Base-by-base conservation (phyloP, 2,888 invertebrate genomes). In the Anthoptus insignis region DNA sequence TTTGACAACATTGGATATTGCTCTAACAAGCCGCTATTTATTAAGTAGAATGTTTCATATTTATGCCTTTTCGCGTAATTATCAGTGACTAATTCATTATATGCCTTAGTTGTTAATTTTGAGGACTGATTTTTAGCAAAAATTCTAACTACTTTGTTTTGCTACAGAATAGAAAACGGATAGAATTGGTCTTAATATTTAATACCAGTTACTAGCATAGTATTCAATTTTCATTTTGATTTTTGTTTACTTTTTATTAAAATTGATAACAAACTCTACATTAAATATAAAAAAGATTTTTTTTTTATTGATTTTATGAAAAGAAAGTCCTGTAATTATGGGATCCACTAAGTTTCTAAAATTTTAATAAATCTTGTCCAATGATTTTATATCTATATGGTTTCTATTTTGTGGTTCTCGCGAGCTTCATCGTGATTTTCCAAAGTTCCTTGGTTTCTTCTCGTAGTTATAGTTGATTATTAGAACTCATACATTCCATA, bases 361-460 rank as follows among this genome's bases (percentile, higher is more conserved):
- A n/a, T n/a, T n/a, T n/a, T n/a, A n/a, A n/a, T n/a, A n/a, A n/a
- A n/a, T n/a, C n/a, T n/a, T 21, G 9, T 27, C 8, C 14, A 4
- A 4, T 16, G 19, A 34, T n/a, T 37, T 29, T 13, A 24, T 9
- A 11, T 54, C 53, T 53, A 22, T 32, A 45, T 53, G 22, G 21
- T 53, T 14, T 53, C 22, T 13, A 32, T 45, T 60, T 45, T 53
- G 16, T 53, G 39, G 21, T 13, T 9, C 21, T 50, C 21, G 14
- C 54, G 39, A 14, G n/a, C 14, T 37, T 14, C 64, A 34, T 70
- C 70, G 76, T 75, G 75, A 71, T 72, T 73, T 72, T 78, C 82
- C 80, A 86, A 87, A 88, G 88, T 88, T 89, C 89, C 89, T 88
- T 79, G 79, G 78, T 84, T 57, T 74, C 42, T 80, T 82, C 78